Evolutionary conservation across 2,888 invertebrate genomes (phyloP).

Genomic region (Agrochola litura): DNA sequence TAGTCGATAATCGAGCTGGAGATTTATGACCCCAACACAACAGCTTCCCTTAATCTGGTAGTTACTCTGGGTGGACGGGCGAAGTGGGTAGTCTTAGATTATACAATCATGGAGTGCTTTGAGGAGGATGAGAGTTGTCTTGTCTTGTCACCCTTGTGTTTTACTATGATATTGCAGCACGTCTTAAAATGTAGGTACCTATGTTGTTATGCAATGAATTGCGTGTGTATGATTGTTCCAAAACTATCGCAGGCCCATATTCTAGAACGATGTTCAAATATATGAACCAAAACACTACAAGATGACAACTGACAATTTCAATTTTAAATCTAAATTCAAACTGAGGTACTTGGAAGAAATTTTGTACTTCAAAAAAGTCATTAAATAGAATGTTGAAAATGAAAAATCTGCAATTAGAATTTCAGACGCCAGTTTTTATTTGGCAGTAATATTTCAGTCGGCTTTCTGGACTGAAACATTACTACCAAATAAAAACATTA

Average conservation of each 20-base stretch:
- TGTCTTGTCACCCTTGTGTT: conserved; percentile 3
- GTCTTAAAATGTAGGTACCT: not conserved
- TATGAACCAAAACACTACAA: not conserved
- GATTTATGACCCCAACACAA: conserved; percentile 50
- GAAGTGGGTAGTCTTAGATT: conserved; percentile 32
- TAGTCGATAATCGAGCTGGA: conserved; percentile 57
- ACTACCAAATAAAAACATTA: not conserved
- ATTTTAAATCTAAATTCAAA: not conserved
- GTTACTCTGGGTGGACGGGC: conserved; percentile 23
- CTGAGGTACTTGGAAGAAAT: not conserved
- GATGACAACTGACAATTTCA: not conserved
- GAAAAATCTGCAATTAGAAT: not conserved
- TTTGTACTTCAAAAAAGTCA: too few relatives aligned
- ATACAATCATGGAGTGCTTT: conserved; percentile 33
- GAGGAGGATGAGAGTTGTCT: not conserved
- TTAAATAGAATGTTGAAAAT: too few relatives aligned
- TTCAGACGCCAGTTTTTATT: not conserved
- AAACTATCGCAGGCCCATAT: not conserved
- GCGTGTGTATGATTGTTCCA: not conserved
- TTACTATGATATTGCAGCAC: not conserved
- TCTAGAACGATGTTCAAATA: not conserved
- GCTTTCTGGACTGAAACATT: not conserved
- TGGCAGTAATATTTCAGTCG: not conserved
- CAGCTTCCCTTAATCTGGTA: conserved; percentile 43
- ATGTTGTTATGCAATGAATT: not conserved